Evolutionary conservation across 1,140 invertebrate species (phyloP), one percentile per base, ranked within the genome.

Genomic region (Macrocentrus cingulum): DNA sequence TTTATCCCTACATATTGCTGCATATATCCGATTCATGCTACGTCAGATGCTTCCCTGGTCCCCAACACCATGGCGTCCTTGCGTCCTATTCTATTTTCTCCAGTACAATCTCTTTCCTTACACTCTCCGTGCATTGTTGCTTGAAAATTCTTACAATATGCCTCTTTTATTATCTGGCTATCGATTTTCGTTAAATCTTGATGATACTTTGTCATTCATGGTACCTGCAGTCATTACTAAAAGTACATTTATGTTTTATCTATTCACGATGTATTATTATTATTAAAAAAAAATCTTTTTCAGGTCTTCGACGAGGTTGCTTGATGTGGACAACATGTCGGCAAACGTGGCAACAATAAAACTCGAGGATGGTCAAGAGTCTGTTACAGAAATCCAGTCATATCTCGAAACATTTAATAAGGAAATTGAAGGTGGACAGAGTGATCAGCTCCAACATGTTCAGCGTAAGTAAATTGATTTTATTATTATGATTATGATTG

Each of bases 391-490:
- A 63, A 90, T 92, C 64, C 90, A 93, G 66, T 89, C 89, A 51
- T 93, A 93, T 66, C 77, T 94, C 37, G 89, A 88, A 51, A 89
- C 89, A 2, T 92, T 93, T 69, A 91, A 94, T 66, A 92, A 92
- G 68, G 91, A 93, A 75, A 92, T 93, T 46, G 85, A 87, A 60
- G 84, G 83, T 37, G 80, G 74, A 22, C 80, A 71, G 78, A 85
- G 72, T 34, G 75, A 72, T 59, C 81, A 74, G 60, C 69, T 76
- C 23, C 81, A 80, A 64, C 80, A 82, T 75, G 79, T 82, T 6
- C 74, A 82, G 67, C 76, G 83, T 84, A 65, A 74, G 72, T 74
- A 64, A n/a, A n/a, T 29, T 29, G 4, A 4, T 25, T 39, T 49
- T 52, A 42, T 50, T 56, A 55, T 23, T 51, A 7, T 49, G 56